phyloP scores from a whole-genome alignment of 2,113 vertebrate species.

The Nesogale talazaci region DNA sequence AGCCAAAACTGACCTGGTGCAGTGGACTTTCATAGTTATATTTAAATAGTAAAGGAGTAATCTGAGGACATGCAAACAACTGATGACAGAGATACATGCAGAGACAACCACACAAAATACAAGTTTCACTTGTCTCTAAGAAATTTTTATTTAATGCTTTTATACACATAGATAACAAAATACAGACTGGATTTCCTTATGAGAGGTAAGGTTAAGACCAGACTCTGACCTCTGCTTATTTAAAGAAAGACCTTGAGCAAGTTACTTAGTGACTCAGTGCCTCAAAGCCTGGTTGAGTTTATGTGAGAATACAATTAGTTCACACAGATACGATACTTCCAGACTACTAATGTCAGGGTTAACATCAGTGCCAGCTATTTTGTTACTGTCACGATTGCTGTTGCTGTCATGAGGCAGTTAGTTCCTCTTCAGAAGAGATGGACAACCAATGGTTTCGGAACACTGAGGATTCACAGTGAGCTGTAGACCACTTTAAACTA shows the following conservation, averaged over 20 bases:
- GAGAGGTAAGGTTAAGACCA: neutral
- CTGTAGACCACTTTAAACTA: neutral
- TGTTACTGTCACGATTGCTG: too few relatives aligned
- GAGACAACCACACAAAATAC: neutral
- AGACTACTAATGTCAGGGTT: neutral
- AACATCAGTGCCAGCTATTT: neutral
- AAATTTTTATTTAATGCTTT: neutral
- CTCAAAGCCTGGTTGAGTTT: neutral
- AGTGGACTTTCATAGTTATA: neutral
- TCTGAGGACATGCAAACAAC: neutral
- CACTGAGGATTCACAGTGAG: neutral
- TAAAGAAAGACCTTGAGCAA: neutral
- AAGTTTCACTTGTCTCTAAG: neutral
- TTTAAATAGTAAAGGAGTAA: neutral
- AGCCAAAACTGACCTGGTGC: too few relatives aligned
- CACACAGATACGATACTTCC: neutral
- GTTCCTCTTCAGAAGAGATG: neutral
- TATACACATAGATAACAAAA: slow-evolving; percentile 2
- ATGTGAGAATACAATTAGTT: neutral
- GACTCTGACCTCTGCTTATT: neutral
- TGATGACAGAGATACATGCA: slow-evolving; percentile 1
- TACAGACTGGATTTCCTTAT: neutral
- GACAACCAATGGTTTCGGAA: neutral
- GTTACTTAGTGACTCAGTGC: neutral
- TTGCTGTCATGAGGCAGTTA: neutral